Evolutionary conservation across 2,888 invertebrate species (phyloP), one percentile per base, ranked within the genome.

Genomic region (Eilema griseolum): DNA sequence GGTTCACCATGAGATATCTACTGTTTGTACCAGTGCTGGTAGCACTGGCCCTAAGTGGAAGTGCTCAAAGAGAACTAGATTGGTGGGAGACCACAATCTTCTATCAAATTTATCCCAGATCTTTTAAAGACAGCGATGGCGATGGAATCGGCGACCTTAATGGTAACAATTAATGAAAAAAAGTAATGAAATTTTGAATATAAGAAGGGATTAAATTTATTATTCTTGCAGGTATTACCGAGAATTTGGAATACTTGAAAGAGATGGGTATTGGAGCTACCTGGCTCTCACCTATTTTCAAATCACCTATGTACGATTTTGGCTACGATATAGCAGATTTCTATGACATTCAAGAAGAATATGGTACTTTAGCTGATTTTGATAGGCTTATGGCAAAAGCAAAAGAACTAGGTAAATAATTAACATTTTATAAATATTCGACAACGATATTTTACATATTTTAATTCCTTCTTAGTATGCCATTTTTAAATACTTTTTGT

Each of bases 281-380:
- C 14, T 98, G 98, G 97, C 86, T 98, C 1, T 97, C 97, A 62
- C 98, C 98, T 0, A 97, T 98, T 71, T 95, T 93, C 76, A 94
- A 95, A 71, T 97, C 97, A 0, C 98, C 98, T 0, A 97, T 97
- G 97, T 96, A 96, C 23, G 98, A 98, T 86, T 97, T 97, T 86
- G 98, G 98, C 1, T 98, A 98, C 80, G 98, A 98, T 81, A 97
- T 98, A 66, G 93, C 97, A 0, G 96, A 98, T 89, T 98, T 97
- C 85, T 96, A 94, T 46, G 96, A 90, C 2, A 96, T 98, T 62
- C 97, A 98, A 79, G 95, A 96, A 0, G 95, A 96, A 69, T 98
- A 97, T 83, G 98, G 98, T 0, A 97, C 96, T 0, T 96, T 98
- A 96, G 93, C 94, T 59, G 97, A 98, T 88, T 97, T 98, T 81